Evolutionary conservation across 2,888 invertebrate species (phyloP).

Genomic region (Scaptodrosophila latifasciaeformis): DNA sequence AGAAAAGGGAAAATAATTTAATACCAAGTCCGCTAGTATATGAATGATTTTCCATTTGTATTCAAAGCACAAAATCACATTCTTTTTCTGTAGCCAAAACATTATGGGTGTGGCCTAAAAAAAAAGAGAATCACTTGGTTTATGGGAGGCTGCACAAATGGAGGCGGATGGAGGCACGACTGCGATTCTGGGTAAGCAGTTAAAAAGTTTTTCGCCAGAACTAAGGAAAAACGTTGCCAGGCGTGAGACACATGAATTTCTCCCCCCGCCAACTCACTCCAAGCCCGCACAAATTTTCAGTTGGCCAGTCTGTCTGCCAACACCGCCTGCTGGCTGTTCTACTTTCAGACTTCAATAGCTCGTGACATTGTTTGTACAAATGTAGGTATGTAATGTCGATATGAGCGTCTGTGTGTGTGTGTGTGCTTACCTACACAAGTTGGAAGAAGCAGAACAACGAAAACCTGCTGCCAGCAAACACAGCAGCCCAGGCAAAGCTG

Average conservation of each 20-base stretch:
- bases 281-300: no score
- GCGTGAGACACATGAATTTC: conserved; percentile 6
- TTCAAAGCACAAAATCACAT: conserved; percentile 40
- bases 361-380: conserved; percentile 66
- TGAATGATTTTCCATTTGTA: no score
- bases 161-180: conserved; percentile 9
- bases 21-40: no score
- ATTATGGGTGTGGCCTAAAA: conserved; percentile 24
- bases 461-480: neutral
- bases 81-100: conserved; percentile 41
- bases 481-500: conserved; percentile 28
- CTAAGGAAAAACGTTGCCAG: conserved; percentile 33
- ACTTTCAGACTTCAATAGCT: conserved; percentile 64
- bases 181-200: conserved; percentile 33
- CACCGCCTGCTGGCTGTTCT: conserved; percentile 47
- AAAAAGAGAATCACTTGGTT: no score
- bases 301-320: conserved; percentile 29
- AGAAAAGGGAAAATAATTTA: no score
- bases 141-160: no score
- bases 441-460: conserved; percentile 4
- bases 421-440: conserved; percentile 8
- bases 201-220: conserved; percentile 53
- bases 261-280: no score
- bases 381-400: conserved; percentile 1
- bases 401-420: conserved; percentile 1